These are phyloP conservation scores for Atta colombica DNA, from an alignment of 1,140 invertebrate species.

Conservation along the genomic window DNA sequence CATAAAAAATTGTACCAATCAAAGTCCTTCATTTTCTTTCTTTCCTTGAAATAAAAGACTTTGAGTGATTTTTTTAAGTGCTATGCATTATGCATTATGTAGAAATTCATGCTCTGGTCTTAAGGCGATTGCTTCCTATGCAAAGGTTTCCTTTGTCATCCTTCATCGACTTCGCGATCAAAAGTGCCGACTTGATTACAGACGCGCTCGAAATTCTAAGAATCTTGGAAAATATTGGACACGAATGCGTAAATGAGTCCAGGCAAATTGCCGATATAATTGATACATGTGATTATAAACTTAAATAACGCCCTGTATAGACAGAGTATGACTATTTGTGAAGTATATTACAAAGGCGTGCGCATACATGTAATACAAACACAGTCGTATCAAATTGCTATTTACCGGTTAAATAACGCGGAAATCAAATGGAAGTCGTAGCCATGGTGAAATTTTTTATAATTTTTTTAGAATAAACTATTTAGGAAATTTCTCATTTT, in stretches of 20 bases:
- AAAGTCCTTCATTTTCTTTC: too few species aligned
- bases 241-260: neutral
- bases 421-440: neutral
- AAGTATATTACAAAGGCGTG: neutral
- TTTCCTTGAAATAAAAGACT: too few species aligned
- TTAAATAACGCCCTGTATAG: constrained; percentile 13
- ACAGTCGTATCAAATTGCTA: neutral
- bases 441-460: too few species aligned
- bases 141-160: neutral
- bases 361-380: neutral
- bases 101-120: neutral
- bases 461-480: too few species aligned
- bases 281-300: constrained; percentile 31
- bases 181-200: constrained; percentile 26
- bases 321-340: neutral
- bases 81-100: too few species aligned
- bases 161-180: neutral
- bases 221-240: constrained; percentile 1
- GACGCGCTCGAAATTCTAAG: constrained; percentile 18
- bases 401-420: neutral
- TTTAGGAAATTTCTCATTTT: too few species aligned
- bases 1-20: too few species aligned
- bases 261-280: constrained; percentile 40
- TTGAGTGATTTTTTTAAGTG: too few species aligned
- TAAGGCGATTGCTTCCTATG: neutral